Percentiles rank a stretch among this genome's conserved stretches.
Conservation (phyloP, 2,888 invertebrate genomes). For the Eupithecia tripunctaria region DNA sequence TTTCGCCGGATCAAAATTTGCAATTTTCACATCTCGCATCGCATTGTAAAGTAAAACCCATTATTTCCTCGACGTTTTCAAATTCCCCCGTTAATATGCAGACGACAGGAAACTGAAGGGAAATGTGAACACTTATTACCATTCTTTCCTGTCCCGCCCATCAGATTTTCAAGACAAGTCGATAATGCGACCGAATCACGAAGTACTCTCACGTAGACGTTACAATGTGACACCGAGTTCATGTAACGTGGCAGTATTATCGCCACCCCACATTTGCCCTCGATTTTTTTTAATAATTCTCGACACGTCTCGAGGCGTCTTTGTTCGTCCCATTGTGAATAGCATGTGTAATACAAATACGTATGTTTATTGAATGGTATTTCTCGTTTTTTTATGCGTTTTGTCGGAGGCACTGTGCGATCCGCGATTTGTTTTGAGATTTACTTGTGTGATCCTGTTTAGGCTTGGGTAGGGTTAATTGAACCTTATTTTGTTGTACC, state of each 20-base stretch:
- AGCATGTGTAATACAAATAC: slow-evolving; percentile 70
- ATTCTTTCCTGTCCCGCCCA: slow-evolving; percentile 57
- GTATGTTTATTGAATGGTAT: slow-evolving; percentile 62
- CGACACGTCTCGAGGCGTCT: slow-evolving; percentile 70
- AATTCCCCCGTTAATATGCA: slow-evolving; percentile 41
- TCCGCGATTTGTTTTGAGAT: slow-evolving; percentile 35
- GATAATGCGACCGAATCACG: slow-evolving; percentile 63
- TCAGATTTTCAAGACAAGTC: slow-evolving; percentile 60
- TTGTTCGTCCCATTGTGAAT: slow-evolving; percentile 78
- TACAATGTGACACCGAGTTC: slow-evolving; percentile 72
- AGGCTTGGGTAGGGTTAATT: slow-evolving; percentile 11
- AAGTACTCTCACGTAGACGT: slow-evolving; percentile 71
- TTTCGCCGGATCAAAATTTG: not conserved
- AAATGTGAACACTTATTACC: slow-evolving; percentile 52
- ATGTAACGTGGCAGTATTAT: slow-evolving; percentile 68
- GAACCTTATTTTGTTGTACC: not conserved
- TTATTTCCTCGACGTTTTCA: slow-evolving; percentile 23
- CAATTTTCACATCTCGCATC: not conserved
- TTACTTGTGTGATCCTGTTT: slow-evolving; percentile 27
- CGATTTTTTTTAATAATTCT: slow-evolving; percentile 77
- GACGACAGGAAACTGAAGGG: slow-evolving; percentile 41
- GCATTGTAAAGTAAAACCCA: slow-evolving; percentile 16
- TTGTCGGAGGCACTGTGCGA: slow-evolving; percentile 52
- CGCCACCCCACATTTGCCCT: slow-evolving; percentile 68
- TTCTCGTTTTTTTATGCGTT: slow-evolving; percentile 57